Evolutionary conservation across 1,140 invertebrate genomes (phyloP), one percentile per base, ranked within the genome.

Genomic region (Drosophila kepulauana): DNA sequence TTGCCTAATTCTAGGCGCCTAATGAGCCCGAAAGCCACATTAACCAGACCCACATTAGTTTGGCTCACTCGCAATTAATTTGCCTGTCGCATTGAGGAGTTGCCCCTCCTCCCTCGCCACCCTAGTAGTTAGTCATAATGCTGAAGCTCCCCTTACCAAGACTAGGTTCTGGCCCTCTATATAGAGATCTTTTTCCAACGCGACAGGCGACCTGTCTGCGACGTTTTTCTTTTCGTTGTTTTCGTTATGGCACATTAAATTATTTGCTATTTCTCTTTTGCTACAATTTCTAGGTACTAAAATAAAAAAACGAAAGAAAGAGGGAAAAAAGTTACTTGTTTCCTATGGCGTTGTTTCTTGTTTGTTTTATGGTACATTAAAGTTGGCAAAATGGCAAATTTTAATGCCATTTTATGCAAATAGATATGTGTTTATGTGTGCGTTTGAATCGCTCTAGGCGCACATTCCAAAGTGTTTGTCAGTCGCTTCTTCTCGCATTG

Each of bases 391-490:
- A 87, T 84, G 84, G 84, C 84, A 88, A 88, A 78, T 87, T 87
- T 87, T 88, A 87, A 87, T 87, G 84, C 84, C 69, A 84, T 87
- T 87, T 87, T 87, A 87, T 87, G 84, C 84, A 87, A 87, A 87
- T 87, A 75, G 52, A 70, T 64, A 54, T 46, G 28, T 57, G 38
- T 13, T 35, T 46, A 11, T 57, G 51, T 81, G 41, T 74, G 58
- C 43, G 48, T 46, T 35, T 58, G 38, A 49, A 48, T 64, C 51
- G 68, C 67, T 75, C 58, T 71, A 58, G 67, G 66, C 72, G 51
- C 43, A 52, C 67, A 75, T 75, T 70, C 67, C 72, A 63, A 71
- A 58, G 59, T 70, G 66, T 71, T 73, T 67, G 58, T 11, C 8
- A 10, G 33, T 59, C 35, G 46, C 51, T 41, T 41, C 57, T 65